Base-by-base conservation (phyloP, 2,888 invertebrate genomes). In the Pemphredon lugubris region DNA sequence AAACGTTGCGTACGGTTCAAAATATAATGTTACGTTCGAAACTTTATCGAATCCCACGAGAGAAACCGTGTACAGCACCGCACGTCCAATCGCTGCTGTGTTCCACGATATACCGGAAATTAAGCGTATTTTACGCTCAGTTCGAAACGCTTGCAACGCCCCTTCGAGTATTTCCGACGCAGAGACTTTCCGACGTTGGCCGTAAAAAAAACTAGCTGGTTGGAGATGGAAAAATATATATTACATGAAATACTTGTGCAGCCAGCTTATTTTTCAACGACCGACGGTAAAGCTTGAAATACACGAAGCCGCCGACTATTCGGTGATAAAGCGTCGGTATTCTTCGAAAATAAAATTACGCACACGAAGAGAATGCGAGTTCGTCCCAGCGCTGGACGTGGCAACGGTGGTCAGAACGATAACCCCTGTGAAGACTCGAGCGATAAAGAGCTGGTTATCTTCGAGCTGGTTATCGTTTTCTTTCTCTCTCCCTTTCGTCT, bases 321-420 rank as follows among this genome's bases (percentile, higher is more conserved):
- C 63, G 50, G 11, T 14, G 57, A 69, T 71, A 68, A 68, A 57
- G n/a, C 16, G 37, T 51, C 34, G 53, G 18, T 59, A 34, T 39
- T 32, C 44, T 61, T 73, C 58, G 60, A 37, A 45, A 72, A 72
- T 66, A 67, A 74, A 79, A 70, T n/a, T 71, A 66, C 66, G 39
- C 45, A 53, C 42, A 53, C 64, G 21, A 32, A 20, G 66, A 63
- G 67, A 48, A 50, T 16, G 55, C 61, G 65, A 60, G 64, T 65
- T 51, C 57, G 60, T 63, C 45, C 37, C 34, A 72, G 69, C 55
- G 32, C 67, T 79, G 83, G 83, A 83, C 84, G 82, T 81, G 80
- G 81, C 83, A 83, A 85, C 82, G 73, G 81, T 79, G 84, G 79
- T 73, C 83, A 78, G 79, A 78, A 81, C 82, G 86, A 86, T 86